phyloP scores from a whole-genome alignment of 2,888 invertebrate species.

The Globia sparganii region DNA sequence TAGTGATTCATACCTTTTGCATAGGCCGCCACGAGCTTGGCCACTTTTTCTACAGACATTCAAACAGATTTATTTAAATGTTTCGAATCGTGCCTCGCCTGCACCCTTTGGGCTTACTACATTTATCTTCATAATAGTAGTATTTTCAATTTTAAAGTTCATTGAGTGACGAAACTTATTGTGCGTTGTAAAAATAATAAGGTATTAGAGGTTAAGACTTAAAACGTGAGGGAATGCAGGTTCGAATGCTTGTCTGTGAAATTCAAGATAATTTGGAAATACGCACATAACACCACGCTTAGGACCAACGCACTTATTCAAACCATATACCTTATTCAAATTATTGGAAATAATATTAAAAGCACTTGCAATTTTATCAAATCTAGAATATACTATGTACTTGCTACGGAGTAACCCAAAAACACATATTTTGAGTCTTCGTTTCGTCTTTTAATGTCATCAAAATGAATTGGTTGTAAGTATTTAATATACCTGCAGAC shows the following conservation, averaged over 20 bases:
- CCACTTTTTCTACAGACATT: slow-evolving; percentile 12
- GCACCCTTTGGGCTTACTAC: slow-evolving; percentile 38
- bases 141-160: slow-evolving; percentile 29
- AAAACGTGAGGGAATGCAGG: slow-evolving; percentile 47
- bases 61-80: slow-evolving; percentile 20
- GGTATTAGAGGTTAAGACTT: slow-evolving; percentile 45
- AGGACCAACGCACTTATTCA: neutral
- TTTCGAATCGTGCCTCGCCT: slow-evolving; percentile 34
- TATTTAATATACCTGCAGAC: neutral
- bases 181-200: slow-evolving; percentile 39
- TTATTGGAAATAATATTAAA: neutral
- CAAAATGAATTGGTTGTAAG: neutral
- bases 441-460: neutral
- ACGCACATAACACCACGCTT: neutral
- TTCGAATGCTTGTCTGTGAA: slow-evolving; percentile 10
- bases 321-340: no score
- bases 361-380: neutral
- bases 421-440: neutral
- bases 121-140: slow-evolving; percentile 43
- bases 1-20: neutral
- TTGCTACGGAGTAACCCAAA: neutral
- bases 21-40: no score
- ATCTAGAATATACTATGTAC: neutral
- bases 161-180: slow-evolving; percentile 28
- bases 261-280: slow-evolving; percentile 13